Conservation (phyloP, 2,113 vertebrate genomes). For the Sarotherodon lohbergeri region DNA sequence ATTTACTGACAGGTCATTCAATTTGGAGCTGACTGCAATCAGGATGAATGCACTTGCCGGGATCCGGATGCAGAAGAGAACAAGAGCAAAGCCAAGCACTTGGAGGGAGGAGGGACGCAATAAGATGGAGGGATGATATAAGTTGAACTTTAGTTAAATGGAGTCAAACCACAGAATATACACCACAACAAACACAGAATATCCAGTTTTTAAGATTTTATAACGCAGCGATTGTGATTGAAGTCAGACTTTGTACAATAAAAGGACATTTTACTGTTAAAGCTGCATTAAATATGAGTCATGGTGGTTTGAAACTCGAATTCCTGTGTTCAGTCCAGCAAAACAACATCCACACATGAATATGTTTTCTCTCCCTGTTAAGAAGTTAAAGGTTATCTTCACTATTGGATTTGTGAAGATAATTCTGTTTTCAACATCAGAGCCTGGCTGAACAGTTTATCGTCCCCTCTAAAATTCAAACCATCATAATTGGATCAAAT, state of each 20-base stretch:
- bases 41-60: constrained; percentile 91
- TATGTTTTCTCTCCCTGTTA: neutral
- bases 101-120: constrained; percentile 28
- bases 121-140: constrained; percentile 23
- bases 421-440: neutral
- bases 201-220: neutral
- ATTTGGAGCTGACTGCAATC: constrained; percentile 89
- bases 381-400: neutral
- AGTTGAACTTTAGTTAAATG: constrained; percentile 20
- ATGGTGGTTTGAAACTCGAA: neutral
- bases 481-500: constrained; percentile 21
- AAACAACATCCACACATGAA: neutral
- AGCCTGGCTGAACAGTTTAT: neutral
- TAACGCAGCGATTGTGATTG: neutral
- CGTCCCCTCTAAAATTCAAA: neutral
- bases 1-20: constrained; percentile 82
- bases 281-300: neutral
- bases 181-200: constrained; percentile 20
- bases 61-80: constrained; percentile 94
- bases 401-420: neutral
- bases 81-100: constrained; percentile 58
- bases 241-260: neutral
- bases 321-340: neutral
- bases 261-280: neutral
- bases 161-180: constrained; percentile 34